phyloP scores from a whole-genome alignment of 2,797 vertebrate species.

The Sebastolobus alascanus region DNA sequence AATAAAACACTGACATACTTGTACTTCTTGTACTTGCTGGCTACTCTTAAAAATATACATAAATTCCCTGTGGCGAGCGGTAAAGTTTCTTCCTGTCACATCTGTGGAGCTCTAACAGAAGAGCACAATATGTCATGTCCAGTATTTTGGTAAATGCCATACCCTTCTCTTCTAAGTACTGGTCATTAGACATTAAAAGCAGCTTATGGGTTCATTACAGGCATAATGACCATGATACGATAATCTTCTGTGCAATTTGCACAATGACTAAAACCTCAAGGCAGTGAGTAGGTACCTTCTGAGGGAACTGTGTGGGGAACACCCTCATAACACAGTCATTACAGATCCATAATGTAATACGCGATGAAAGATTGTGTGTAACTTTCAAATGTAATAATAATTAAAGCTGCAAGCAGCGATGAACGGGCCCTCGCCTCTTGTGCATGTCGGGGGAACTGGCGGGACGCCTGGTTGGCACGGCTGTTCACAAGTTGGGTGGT shows the following conservation, averaged over 20 bases:
- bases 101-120: constrained; percentile 17
- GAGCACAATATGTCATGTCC: constrained; percentile 40
- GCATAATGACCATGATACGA: constrained; percentile 65
- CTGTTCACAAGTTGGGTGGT: no score
- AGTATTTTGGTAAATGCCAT: constrained; percentile 39
- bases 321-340: constrained; percentile 47
- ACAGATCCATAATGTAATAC: constrained; percentile 40
- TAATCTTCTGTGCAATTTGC: constrained; percentile 63
- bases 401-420: no score
- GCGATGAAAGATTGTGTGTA: constrained; percentile 40
- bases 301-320: constrained; percentile 43
- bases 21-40: constrained; percentile 9
- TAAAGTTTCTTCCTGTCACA: constrained; percentile 21
- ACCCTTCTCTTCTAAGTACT: constrained; percentile 39
- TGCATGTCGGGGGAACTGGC: no score
- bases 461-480: no score
- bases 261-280: constrained; percentile 51
- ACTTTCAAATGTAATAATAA: constrained; percentile 47
- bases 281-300: constrained; percentile 36
- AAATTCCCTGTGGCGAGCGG: constrained; percentile 3
- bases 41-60: constrained; percentile 32
- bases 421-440: no score
- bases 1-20: constrained; percentile 37
- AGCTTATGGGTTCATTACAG: constrained; percentile 71
- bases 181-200: constrained; percentile 64